Evolutionary conservation across 2,888 invertebrate genomes (phyloP).

Genomic region (Bimastos eiseni): DNA sequence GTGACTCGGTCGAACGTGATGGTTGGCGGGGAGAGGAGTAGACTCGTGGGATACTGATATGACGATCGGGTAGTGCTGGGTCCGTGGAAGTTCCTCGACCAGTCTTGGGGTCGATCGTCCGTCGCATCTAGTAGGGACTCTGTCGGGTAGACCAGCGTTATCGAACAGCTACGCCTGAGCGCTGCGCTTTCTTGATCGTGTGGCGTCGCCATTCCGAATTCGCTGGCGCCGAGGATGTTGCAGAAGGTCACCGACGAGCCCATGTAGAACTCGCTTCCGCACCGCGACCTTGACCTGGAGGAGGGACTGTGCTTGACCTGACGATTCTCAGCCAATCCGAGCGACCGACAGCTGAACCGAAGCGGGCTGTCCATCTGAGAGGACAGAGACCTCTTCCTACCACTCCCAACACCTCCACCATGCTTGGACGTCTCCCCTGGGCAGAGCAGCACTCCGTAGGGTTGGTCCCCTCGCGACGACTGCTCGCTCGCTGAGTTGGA

Average conservation of each 20-base stretch:
- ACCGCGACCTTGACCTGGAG: conserved; percentile 1
- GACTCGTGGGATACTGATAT: conserved; percentile 10
- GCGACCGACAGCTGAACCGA: conserved; percentile 15
- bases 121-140: background rate
- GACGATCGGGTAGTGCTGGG: background rate
- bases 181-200: background rate
- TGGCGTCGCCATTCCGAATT: background rate
- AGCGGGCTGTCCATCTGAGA: conserved; percentile 19
- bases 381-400: conserved; percentile 14
- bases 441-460: background rate
- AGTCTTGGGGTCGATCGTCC: background rate
- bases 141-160: background rate
- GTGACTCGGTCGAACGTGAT: conserved; percentile 42
- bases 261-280: conserved; percentile 23
- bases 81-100: conserved; percentile 14
- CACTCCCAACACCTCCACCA: background rate
- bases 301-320: background rate
- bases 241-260: conserved; percentile 29
- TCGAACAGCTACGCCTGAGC: conserved; percentile 17
- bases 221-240: conserved; percentile 8
- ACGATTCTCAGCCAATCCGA: background rate
- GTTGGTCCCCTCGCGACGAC: background rate
- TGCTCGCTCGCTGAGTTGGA: background rate
- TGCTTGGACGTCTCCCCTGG: background rate
- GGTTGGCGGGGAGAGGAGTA: conserved; percentile 37